phyloP scores from a whole-genome alignment of 2,113 vertebrate species.

The Baryphthengus martii region DNA sequence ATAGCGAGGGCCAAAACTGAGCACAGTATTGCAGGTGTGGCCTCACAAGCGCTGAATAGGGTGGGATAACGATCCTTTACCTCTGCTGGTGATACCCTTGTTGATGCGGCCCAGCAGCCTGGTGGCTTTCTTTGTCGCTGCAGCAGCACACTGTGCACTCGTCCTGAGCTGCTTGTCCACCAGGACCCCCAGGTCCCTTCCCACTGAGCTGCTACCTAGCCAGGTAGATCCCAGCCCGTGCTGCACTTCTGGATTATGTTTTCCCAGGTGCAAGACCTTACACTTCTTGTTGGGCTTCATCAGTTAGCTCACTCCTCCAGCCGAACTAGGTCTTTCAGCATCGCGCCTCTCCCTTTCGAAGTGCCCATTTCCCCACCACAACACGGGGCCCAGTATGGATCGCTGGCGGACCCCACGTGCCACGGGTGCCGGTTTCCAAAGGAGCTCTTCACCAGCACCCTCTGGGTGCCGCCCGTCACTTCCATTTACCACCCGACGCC shows the following conservation, averaged over 20 bases:
- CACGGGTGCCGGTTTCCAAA: not conserved
- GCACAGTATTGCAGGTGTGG: too few relatives aligned
- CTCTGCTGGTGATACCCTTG: too few relatives aligned
- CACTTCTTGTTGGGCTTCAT: not conserved
- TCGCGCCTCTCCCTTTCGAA: not conserved
- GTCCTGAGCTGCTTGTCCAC: not conserved
- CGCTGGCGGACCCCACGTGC: not conserved
- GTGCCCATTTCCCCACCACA: not conserved
- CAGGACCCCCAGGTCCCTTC: not conserved
- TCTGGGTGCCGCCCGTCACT: not conserved
- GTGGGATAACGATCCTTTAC: too few relatives aligned
- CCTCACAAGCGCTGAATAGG: too few relatives aligned
- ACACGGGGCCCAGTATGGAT: not conserved
- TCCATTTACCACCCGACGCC: not conserved
- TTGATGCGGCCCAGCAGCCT: too few relatives aligned
- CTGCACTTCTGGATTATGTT: not conserved
- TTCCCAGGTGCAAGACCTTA: not conserved
- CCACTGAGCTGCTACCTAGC: not conserved
- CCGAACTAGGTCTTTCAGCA: not conserved
- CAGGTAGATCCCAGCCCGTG: not conserved
- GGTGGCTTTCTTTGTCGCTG: too few relatives aligned
- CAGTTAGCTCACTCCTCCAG: not conserved
- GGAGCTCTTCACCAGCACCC: not conserved
- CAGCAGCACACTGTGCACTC: too few relatives aligned
- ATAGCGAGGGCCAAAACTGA: too few relatives aligned